Percentiles rank a stretch among this genome's conserved stretches.
Conservation (phyloP, 1,140 invertebrate genomes). For the Palaemon carinicauda region DNA sequence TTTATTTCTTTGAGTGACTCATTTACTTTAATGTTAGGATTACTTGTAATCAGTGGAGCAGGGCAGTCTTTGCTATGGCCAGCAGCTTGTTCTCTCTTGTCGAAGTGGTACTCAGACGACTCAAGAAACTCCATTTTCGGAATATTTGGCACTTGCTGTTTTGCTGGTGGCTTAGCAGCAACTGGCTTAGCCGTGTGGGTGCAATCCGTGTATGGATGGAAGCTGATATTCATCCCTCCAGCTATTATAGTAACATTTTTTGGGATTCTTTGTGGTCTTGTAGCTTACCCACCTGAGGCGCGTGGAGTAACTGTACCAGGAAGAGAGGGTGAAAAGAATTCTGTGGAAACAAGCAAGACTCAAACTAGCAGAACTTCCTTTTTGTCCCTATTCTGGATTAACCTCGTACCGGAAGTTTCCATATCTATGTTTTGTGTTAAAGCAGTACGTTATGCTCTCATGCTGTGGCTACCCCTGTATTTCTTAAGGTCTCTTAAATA, state of each 20-base stretch:
- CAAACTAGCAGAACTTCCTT: not conserved
- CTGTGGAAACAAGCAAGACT: too few relatives aligned
- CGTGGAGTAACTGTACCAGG: too few relatives aligned
- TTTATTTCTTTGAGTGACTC: too few relatives aligned
- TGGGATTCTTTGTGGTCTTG: constrained; percentile 60
- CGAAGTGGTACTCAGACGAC: constrained; percentile 66
- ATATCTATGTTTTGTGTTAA: constrained; percentile 68
- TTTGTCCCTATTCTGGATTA: constrained; percentile 61
- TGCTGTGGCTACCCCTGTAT: constrained; percentile 70
- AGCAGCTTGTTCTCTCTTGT: constrained; percentile 66
- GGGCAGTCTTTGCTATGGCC: constrained; percentile 66
- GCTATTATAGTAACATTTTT: constrained; percentile 64
- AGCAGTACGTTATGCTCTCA: constrained; percentile 69
- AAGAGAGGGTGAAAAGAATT: too few relatives aligned
- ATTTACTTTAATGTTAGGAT: too few relatives aligned
- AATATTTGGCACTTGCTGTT: constrained; percentile 68
- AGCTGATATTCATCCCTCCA: constrained; percentile 64
- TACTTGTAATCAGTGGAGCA: too few relatives aligned
- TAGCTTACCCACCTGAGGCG: too few relatives aligned
- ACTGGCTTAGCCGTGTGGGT: constrained; percentile 67
- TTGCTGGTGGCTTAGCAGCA: constrained; percentile 67
- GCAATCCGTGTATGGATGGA: constrained; percentile 66
- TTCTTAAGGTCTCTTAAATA: constrained; percentile 67
- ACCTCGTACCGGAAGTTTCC: constrained; percentile 67
- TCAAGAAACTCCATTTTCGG: constrained; percentile 67